A percentile compares a stretch with the other conserved stretches of the same genome.
Evolutionary conservation across 2,888 invertebrate species (phyloP).

Genomic region (Leucoma salicis): DNA sequence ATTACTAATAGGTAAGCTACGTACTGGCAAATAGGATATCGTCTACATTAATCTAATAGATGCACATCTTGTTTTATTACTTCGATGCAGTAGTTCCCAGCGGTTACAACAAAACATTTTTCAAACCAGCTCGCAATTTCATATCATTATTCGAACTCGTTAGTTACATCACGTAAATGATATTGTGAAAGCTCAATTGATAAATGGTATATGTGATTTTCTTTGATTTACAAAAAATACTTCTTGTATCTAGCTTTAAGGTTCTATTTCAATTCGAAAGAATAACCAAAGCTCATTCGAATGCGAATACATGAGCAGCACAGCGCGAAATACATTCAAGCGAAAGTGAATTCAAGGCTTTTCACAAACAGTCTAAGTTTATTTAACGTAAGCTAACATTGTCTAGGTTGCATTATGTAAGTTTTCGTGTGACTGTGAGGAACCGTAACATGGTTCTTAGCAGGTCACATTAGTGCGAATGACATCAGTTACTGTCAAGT

Average conservation of each 20-base stretch:
- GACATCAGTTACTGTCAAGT: slow-evolving; percentile 77
- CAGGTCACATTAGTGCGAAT: slow-evolving; percentile 76
- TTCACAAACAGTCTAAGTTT: slow-evolving; percentile 55
- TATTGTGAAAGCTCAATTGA: slow-evolving; percentile 45
- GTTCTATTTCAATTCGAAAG: slow-evolving; percentile 36
- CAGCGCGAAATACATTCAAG: slow-evolving; percentile 46
- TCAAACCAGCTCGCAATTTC: slow-evolving; percentile 50
- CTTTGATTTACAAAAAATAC: slow-evolving; percentile 32
- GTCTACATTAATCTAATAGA: no score
- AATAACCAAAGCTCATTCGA: slow-evolving; percentile 41
- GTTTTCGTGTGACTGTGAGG: slow-evolving; percentile 65
- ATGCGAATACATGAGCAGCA: slow-evolving; percentile 49
- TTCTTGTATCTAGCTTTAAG: slow-evolving; percentile 40
- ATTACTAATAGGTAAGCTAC: no score
- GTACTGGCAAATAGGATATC: no score
- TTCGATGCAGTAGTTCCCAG: slow-evolving; percentile 48
- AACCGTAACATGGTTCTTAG: slow-evolving; percentile 76
- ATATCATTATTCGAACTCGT: slow-evolving; percentile 59
- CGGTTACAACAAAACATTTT: slow-evolving; percentile 49
- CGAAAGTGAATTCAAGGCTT: slow-evolving; percentile 65
- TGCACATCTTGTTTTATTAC: slow-evolving; percentile 33
- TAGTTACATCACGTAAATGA: slow-evolving; percentile 76
- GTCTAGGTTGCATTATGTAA: slow-evolving; percentile 74
- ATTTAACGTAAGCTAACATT: slow-evolving; percentile 50
- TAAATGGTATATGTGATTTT: slow-evolving; percentile 34